phyloP scores from a whole-genome alignment of 2,888 invertebrate species.

The Nomada flava region DNA sequence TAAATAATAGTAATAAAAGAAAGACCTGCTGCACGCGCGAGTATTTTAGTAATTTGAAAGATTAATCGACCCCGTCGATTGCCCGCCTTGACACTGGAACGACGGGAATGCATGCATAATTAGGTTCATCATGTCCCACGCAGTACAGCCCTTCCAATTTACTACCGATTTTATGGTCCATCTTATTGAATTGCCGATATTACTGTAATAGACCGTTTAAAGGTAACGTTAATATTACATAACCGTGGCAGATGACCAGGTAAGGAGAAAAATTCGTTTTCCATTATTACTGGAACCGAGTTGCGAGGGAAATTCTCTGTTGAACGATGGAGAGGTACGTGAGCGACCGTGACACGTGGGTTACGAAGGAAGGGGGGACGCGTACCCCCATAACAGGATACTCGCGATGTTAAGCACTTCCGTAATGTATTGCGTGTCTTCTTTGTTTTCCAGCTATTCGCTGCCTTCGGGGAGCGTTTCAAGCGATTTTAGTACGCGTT shows the following conservation, averaged over 20 bases:
- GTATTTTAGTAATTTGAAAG: slow-evolving; percentile 6
- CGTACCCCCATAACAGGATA: slow-evolving; percentile 50
- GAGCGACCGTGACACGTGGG: slow-evolving; percentile 65
- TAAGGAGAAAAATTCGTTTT: slow-evolving; percentile 47
- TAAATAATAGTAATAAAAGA: background rate
- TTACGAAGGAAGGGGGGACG: slow-evolving; percentile 43
- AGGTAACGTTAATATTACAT: slow-evolving; percentile 45
- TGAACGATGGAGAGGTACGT: slow-evolving; percentile 40
- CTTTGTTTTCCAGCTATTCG: slow-evolving; percentile 46
- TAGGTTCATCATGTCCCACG: slow-evolving; percentile 32
- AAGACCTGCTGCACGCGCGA: too few species aligned
- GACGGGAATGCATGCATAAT: slow-evolving; percentile 28
- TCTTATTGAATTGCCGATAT: slow-evolving; percentile 42
- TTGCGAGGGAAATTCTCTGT: slow-evolving; percentile 15
- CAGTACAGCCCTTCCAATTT: slow-evolving; percentile 53
- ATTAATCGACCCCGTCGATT: slow-evolving; percentile 27
- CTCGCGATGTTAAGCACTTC: slow-evolving; percentile 49
- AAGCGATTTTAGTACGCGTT: slow-evolving; percentile 18
- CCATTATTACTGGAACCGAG: slow-evolving; percentile 61
- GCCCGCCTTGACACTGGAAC: slow-evolving; percentile 37
- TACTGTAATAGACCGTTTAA: slow-evolving; percentile 46
- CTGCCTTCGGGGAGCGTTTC: slow-evolving; percentile 14
- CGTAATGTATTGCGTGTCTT: slow-evolving; percentile 52
- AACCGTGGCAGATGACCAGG: slow-evolving; percentile 39
- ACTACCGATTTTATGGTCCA: slow-evolving; percentile 37